Evolutionary conservation across 2,113 vertebrate genomes (phyloP).

Genomic region (Brevimyrus niger): DNA sequence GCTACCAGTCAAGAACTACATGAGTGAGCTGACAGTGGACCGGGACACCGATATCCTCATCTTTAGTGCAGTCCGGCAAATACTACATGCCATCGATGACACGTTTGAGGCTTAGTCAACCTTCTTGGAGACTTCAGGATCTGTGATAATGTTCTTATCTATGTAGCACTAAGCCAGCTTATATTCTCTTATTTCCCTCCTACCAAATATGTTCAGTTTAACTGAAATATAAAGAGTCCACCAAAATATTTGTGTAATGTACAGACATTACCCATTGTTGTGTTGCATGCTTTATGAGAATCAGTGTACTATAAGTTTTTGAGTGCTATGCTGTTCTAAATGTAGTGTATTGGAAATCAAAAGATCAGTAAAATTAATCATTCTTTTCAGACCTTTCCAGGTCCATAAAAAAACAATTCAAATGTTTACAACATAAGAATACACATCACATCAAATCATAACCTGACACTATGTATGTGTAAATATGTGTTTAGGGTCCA

Average conservation of each 20-base stretch:
- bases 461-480: neutral
- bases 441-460: neutral
- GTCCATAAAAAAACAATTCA: neutral
- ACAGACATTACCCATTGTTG: neutral
- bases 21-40: slow-evolving; percentile 12
- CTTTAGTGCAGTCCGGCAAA: slow-evolving; percentile 16
- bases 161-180: neutral
- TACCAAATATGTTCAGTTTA: neutral
- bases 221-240: neutral
- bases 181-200: neutral
- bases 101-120: neutral
- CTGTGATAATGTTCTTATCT: neutral
- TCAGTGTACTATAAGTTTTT: neutral
- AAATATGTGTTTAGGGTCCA: neutral
- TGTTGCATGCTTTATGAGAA: neutral
- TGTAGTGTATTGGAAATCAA: neutral
- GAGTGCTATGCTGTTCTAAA: neutral
- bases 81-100: slow-evolving; percentile 5
- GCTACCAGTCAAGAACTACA: slow-evolving; percentile 37
- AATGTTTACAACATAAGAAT: neutral
- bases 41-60: slow-evolving; percentile 31
- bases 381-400: neutral
- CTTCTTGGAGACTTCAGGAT: neutral
- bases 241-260: neutral
- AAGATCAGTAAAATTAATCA: neutral